A percentile compares a stretch with the other conserved stretches of the same genome.
Evolutionary conservation across 2,888 invertebrate species (phyloP).

Genomic region (Dryococelus australis): DNA sequence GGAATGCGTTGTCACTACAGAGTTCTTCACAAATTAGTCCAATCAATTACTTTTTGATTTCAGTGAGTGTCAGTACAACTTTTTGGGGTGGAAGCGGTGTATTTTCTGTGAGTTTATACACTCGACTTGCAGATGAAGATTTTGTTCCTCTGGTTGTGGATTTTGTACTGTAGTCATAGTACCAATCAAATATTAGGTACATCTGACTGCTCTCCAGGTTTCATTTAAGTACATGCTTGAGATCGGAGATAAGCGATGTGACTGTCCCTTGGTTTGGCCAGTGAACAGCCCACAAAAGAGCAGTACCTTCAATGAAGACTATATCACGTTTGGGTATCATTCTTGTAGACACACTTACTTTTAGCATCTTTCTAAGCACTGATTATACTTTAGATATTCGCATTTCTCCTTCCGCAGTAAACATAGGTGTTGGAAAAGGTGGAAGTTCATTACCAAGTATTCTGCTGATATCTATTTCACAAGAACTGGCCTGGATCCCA

Average conservation of each 20-base stretch:
- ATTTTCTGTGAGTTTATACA: neutral
- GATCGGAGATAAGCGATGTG: neutral
- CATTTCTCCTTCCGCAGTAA: neutral
- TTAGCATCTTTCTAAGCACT: neutral
- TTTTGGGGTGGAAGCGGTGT: neutral
- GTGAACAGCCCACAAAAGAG: neutral
- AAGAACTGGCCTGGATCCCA: neutral
- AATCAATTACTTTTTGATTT: neutral
- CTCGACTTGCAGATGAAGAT: slow-evolving; percentile 19
- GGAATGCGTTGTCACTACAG: neutral
- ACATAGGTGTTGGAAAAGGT: neutral
- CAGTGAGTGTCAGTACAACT: neutral
- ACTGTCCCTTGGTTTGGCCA: neutral
- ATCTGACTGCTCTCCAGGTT: neutral
- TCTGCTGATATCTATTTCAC: neutral
- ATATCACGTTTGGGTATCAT: neutral
- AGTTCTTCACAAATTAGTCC: neutral
- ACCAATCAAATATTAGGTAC: neutral
- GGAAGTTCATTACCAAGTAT: neutral
- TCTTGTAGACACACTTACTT: neutral
- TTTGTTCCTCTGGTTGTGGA: neutral
- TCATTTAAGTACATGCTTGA: neutral
- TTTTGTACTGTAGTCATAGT: slow-evolving; percentile 22
- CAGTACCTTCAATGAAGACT: neutral
- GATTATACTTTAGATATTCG: neutral